phyloP scores from a whole-genome alignment of 2,797 vertebrate genomes.

The Echeneis naucrates region DNA sequence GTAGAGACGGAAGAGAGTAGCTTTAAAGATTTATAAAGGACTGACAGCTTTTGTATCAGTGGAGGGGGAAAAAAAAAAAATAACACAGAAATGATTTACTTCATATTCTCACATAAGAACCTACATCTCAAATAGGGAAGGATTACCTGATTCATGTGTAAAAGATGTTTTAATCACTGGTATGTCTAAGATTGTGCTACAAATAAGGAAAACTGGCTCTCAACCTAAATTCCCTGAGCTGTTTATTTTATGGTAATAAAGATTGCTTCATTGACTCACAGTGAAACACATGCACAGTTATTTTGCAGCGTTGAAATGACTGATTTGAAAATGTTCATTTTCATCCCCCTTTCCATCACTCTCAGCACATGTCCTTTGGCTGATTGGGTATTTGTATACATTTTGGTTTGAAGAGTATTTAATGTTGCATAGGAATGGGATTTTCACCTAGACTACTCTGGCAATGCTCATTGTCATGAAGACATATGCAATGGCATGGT shows the following conservation, averaged over 20 bases:
- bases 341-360: background rate
- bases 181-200: background rate
- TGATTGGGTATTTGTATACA: background rate
- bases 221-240: constrained; percentile 16
- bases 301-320: constrained; percentile 15
- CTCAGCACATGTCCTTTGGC: background rate
- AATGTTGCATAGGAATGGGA: background rate
- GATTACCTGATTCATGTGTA: constrained; percentile 42
- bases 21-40: constrained; percentile 73
- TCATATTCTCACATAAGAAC: constrained; percentile 18
- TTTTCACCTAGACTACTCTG: background rate
- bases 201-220: constrained; percentile 22
- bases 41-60: constrained; percentile 61
- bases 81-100: constrained; percentile 26
- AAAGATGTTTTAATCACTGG: constrained; percentile 17
- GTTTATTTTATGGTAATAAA: constrained; percentile 24
- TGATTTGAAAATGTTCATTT: constrained; percentile 23
- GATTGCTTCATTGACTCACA: background rate
- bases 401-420: background rate
- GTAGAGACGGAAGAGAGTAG: constrained; percentile 64
- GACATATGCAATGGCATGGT: background rate
- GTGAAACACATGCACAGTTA: constrained; percentile 5
- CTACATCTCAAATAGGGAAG: constrained; percentile 14
- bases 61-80: constrained; percentile 43
- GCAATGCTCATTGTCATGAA: background rate